phyloP scores from a whole-genome alignment of 2,888 invertebrate genomes.

The Emmelina monodactyla region DNA sequence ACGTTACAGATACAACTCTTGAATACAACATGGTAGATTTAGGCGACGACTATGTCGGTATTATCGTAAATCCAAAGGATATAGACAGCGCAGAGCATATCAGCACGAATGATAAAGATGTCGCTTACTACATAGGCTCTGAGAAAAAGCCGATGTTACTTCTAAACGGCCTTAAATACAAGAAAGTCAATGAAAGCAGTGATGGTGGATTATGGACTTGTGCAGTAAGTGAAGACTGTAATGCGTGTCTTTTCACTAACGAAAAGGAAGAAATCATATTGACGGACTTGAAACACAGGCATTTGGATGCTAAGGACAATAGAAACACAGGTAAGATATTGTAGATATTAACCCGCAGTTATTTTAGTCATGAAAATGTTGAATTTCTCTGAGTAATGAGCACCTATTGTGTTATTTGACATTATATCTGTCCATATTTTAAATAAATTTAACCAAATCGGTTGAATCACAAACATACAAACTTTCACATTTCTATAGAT shows the following conservation, averaged over 20 bases:
- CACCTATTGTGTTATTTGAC: not conserved
- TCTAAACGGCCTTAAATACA: slow-evolving; percentile 36
- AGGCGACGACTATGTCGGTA: not conserved
- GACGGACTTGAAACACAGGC: slow-evolving; percentile 29
- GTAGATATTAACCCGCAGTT: too few relatives aligned
- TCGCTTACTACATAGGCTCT: not conserved
- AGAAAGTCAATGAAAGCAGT: slow-evolving; percentile 31
- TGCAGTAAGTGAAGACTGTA: slow-evolving; percentile 30
- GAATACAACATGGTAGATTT: too few relatives aligned
- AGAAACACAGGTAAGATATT: slow-evolving; percentile 18
- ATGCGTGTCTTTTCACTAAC: slow-evolving; percentile 34
- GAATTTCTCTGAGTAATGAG: not conserved
- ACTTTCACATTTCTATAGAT: not conserved
- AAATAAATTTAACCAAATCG: not conserved
- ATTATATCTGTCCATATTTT: not conserved
- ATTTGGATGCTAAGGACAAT: slow-evolving; percentile 22
- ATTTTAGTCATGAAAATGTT: not conserved
- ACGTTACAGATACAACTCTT: too few relatives aligned
- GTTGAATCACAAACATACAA: not conserved
- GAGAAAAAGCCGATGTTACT: slow-evolving; percentile 33
- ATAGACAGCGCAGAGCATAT: not conserved
- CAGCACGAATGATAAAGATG: not conserved
- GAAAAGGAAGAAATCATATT: slow-evolving; percentile 36
- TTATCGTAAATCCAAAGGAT: not conserved
- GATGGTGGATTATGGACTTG: slow-evolving; percentile 41